Evolutionary conservation across 2,888 invertebrate species (phyloP), one percentile per base, ranked within the genome.

Genomic region (Agrochola litura): DNA sequence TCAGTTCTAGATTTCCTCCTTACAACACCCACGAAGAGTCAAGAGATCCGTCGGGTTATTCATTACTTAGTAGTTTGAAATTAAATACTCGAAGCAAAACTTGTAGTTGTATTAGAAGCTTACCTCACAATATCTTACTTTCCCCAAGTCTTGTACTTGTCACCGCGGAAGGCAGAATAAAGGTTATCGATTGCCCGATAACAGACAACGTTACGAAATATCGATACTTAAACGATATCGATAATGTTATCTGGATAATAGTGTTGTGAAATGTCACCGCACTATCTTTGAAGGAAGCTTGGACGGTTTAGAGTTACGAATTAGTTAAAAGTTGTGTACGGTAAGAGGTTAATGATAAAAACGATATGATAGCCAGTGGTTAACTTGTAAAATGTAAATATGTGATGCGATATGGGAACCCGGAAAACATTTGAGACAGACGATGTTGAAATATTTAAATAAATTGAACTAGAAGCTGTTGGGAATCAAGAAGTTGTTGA

Each of bases 151-250:
- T 80, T 83, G 84, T 85, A 85, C 61, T 82, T 84, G 88, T 85
- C 86, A 85, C 83, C 76, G 76, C 84, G 88, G 89, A 88, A 90
- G 88, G 78, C 77, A 79, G 70, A 82, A 82, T 83, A 86, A 89
- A 88, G 89, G 88, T 90, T 88, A 90, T 90, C 87, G 90, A 85
- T 86, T 72, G 85, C 66, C 79, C 77, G 88, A 87, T 88, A 90
- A 84, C 84, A 79, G 81, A 73, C 67, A 80, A 84, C 70, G 83
- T 86, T 90, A 86, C 83, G 86, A 88, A 89, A 89, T 88, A 89
- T 89, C 86, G 86, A 90, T 87, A 87, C 87, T 86, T 82, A 86
- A 84, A 77, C 71, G 77, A 82, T 89, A 88, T 87, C 86, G 84
- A 89, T 86, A 84, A 81, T 86, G 83, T 85, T 79, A 89, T 89